Evolutionary conservation across 2,797 vertebrate genomes (phyloP), one percentile per base, ranked within the genome.

Genomic region (Bucorvus abyssinicus): DNA sequence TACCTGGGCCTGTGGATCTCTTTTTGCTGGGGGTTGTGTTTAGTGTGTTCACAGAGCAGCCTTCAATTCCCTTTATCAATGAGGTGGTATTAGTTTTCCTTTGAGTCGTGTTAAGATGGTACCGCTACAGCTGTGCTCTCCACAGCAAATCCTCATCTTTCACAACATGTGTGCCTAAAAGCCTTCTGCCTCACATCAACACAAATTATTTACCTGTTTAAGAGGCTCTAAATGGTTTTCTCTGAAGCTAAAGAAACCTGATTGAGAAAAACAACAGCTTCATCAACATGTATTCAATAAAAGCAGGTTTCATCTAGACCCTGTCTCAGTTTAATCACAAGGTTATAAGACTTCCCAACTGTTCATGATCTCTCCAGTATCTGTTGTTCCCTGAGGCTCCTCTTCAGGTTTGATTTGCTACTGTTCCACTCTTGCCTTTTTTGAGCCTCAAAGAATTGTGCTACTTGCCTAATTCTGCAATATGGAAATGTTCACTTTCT

Each of bases 91-190:
- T 42, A 32, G 10, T 45, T 75, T 79, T 73, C 47, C 47, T 74
- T 26, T 0, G 2, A 55, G 30, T 34, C 5, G 0, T 3, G 10
- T 34, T 44, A 36, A 56, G 49, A 26, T 16, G 59, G 47, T 16
- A 14, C 7, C 30, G 12, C 32, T 61, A 32, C 45, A 77, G 26
- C 26, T 55, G 26, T 38, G 34, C 64, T 82, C 82, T 88, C 32
- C 26, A 71, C 29, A 59, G 70, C n/a, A 90, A 61, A 52, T 6
- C 27, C 18, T 80, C 29, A 56, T 36, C 74, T 26, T 70, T 82
- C 52, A 27, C 20, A 61, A 30, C 27, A 44, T 34, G 5, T 1
- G 15, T 49, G 47, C 24, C 29, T 26, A 50, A 79, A 12, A 14
- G 9, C 65, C 22, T 87, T 42, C 50, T 63, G 47, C 23, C 42